Conservation (phyloP, 2,888 invertebrate genomes). For the Leucoma salicis region DNA sequence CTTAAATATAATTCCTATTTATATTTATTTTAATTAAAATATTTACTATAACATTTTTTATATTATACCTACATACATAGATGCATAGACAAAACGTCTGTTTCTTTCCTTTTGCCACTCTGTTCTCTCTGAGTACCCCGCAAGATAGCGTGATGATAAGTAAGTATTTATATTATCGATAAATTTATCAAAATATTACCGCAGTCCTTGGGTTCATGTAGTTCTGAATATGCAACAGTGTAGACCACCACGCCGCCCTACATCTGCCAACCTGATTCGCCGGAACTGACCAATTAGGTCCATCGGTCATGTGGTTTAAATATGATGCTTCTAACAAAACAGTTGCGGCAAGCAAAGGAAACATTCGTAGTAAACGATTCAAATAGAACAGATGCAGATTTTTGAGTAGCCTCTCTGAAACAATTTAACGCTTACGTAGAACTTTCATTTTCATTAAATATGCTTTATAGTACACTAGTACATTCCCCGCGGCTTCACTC, state of each 20-base stretch:
- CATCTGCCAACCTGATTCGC: conserved; percentile 37
- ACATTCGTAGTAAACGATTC: conserved; percentile 53
- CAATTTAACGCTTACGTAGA: neutral
- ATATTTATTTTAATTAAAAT: no score
- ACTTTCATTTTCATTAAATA: no score
- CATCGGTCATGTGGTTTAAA: conserved; percentile 45
- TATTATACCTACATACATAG: no score
- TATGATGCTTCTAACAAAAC: conserved; percentile 48
- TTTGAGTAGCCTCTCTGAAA: conserved; percentile 38
- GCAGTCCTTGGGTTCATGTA: conserved; percentile 35
- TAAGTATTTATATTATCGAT: no score
- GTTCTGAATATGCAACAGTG: conserved; percentile 56
- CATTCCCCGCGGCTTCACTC: no score
- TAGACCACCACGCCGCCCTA: conserved; percentile 53
- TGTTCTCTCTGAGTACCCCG: no score
- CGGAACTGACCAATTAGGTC: conserved; percentile 41
- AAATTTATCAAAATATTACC: conserved; percentile 1
- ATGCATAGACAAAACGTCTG: no score
- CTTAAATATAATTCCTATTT: no score
- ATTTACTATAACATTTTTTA: no score
- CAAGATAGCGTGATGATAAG: no score
- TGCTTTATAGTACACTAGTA: no score
- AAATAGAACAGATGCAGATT: conserved; percentile 56
- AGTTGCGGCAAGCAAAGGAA: conserved; percentile 47
- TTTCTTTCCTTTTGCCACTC: no score